Evolutionary conservation across 2,888 invertebrate genomes (phyloP).

Genomic region (Polyploca ridens): DNA sequence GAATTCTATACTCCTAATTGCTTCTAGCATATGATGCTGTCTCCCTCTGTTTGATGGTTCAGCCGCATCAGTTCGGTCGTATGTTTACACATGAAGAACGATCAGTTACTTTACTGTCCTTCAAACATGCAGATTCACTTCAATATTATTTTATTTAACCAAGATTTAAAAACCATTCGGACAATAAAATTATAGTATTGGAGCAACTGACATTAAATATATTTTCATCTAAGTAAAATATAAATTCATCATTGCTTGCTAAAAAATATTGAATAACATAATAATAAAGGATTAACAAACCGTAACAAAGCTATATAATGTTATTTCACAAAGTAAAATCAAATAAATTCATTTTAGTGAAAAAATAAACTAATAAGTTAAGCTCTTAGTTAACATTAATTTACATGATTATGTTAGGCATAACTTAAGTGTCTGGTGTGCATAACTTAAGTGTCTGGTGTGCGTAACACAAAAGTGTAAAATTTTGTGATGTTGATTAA

Average conservation of each 20-base stretch:
- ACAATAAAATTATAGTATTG: neutral
- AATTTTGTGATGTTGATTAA: conserved; percentile 5
- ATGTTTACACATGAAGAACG: no score
- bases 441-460: conserved; percentile 4
- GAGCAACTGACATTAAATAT: neutral
- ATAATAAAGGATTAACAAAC: conserved; percentile 44
- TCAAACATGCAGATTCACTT: neutral
- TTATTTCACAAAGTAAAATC: conserved; percentile 9
- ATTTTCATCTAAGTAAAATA: neutral
- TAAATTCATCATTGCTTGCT: neutral
- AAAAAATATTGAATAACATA: conserved; percentile 26
- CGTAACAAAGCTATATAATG: conserved; percentile 21
- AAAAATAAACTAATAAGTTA: neutral
- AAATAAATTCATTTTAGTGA: neutral
- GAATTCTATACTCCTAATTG: no score
- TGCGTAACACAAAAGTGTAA: conserved; percentile 7
- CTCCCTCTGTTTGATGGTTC: no score
- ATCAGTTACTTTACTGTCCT: neutral
- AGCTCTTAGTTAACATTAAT: neutral
- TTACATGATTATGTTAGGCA: neutral
- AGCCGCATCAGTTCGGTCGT: no score
- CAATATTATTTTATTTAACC: neutral
- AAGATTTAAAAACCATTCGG: neutral
- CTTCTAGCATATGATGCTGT: no score
- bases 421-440: neutral